Evolutionary conservation across 2,888 invertebrate genomes (phyloP), one percentile per base, ranked within the genome.

Genomic region (Rhamphomyia laevipes): DNA sequence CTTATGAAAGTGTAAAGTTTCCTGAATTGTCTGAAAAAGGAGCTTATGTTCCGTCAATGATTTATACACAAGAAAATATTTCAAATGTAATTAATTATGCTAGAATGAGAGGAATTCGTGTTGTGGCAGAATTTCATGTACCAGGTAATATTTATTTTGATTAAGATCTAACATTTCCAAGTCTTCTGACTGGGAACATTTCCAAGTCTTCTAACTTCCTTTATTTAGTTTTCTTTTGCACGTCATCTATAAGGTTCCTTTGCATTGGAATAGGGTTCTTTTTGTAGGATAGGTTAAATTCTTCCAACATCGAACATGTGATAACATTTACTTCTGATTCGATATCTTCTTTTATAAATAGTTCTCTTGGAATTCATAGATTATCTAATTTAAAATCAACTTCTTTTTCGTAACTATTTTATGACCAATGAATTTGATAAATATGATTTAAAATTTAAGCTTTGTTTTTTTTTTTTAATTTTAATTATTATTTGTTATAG

Each of bases 121-220:
- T 94, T 0, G 70, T 95, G 47, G 82, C 88, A 1, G 95, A 96
- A 72, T 91, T 93, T 61, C 94, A 95, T 67, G 84, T 87, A 2
- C 93, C 93, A 54, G 90, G 88, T 23, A 17, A 27, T 5, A 27
- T 6, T 7, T 2, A 27, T 6, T 7, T 2, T 27, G 21, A 21
- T 21, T 4, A 21, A 21, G 6, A 21, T 3, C 6, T 3, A 21
- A 21, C 4, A 4, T 21, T 21, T 21, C 6, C 21, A 21, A 21
- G 6, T 4, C 6, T 21, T 21, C 4, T 3, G 21, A 21, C 3
- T 21, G 21, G 6, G 6, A 21, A 3, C 3, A 21, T 4, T 21
- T 21, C 6, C 4, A 4, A 21, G 6, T 21, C 3, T 21, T 21
- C 21, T 21, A 21, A 21, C 3, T 7, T 30, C n/a, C 7, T 12